phyloP scores from a whole-genome alignment of 2,113 vertebrate species.

The Cyphomyrus discorhynchus region DNA sequence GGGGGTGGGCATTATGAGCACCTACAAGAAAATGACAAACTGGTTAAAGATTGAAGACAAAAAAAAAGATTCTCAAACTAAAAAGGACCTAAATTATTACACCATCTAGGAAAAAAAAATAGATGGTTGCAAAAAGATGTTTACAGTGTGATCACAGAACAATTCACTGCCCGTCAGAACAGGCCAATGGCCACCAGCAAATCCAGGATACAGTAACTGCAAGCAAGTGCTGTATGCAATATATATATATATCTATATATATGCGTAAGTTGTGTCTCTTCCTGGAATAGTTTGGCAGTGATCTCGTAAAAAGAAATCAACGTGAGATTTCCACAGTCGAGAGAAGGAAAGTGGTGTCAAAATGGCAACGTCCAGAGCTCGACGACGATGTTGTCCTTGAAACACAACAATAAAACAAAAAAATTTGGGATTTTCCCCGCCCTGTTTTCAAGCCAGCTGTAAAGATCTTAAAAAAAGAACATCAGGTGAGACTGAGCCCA shows the following conservation, averaged over 20 bases:
- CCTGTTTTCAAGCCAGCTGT: slow-evolving; percentile 17
- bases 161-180: background rate
- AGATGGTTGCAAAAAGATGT: background rate
- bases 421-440: slow-evolving; percentile 12
- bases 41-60: background rate
- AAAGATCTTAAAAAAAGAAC: background rate
- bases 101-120: background rate
- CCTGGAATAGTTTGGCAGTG: slow-evolving; percentile 51
- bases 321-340: slow-evolving; percentile 18
- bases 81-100: background rate
- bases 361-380: slow-evolving; percentile 4
- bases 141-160: background rate
- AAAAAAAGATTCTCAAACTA: background rate
- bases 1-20: background rate
- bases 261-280: slow-evolving; percentile 15
- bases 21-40: background rate
- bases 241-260: slow-evolving; percentile 10
- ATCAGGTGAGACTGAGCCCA: slow-evolving; percentile 21
- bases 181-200: background rate
- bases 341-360: background rate
- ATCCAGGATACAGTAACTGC: slow-evolving; percentile 25
- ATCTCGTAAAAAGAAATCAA: slow-evolving; percentile 38
- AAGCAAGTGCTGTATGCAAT: slow-evolving; percentile 23
- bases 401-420: background rate
- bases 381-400: background rate